Percentiles rank a stretch among this genome's conserved stretches.
phyloP scores from a whole-genome alignment of 2,888 invertebrate genomes.

The Carpatolechia fugitivella region DNA sequence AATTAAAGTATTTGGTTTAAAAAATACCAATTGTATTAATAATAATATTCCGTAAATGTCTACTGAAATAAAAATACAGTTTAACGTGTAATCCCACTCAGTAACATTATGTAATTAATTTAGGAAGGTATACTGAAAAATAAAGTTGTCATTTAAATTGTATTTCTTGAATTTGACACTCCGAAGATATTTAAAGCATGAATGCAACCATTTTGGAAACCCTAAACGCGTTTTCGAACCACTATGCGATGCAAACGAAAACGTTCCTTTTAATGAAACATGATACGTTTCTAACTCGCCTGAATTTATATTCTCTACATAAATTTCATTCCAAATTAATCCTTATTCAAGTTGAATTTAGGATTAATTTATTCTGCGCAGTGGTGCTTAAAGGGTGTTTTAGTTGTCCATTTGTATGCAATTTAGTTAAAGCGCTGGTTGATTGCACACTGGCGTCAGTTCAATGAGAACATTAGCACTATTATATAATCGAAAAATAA shows the following conservation, averaged over 20 bases:
- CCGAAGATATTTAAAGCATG: too few species aligned
- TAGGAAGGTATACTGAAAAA: too few species aligned
- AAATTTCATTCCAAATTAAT: constrained; percentile 2
- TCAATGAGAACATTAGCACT: constrained; percentile 15
- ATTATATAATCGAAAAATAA: too few species aligned
- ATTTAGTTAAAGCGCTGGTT: constrained; percentile 42
- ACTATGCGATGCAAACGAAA: constrained; percentile 38
- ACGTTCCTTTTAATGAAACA: constrained; percentile 35
- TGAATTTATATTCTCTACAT: constrained; percentile 2
- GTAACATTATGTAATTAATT: too few species aligned
- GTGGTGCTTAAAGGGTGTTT: constrained; percentile 26
- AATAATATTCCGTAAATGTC: too few species aligned
- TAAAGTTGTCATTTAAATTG: too few species aligned
- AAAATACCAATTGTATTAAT: too few species aligned
- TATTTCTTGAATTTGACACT: too few species aligned
- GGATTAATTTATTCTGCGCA: constrained; percentile 26
- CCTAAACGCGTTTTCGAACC: constrained; percentile 29
- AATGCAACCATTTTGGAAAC: background rate
- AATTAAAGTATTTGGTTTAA: too few species aligned
- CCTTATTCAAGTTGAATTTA: constrained; percentile 25
- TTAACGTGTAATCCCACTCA: too few species aligned
- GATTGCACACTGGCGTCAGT: constrained; percentile 12
- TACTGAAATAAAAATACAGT: too few species aligned
- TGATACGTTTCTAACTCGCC: constrained; percentile 10
- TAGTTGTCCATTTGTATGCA: constrained; percentile 39